Percentiles rank a stretch among this genome's conserved stretches.
These are phyloP conservation scores for Chinchilla lanigera DNA, from an alignment of 2,113 vertebrate species.

Conservation along the genomic window DNA sequence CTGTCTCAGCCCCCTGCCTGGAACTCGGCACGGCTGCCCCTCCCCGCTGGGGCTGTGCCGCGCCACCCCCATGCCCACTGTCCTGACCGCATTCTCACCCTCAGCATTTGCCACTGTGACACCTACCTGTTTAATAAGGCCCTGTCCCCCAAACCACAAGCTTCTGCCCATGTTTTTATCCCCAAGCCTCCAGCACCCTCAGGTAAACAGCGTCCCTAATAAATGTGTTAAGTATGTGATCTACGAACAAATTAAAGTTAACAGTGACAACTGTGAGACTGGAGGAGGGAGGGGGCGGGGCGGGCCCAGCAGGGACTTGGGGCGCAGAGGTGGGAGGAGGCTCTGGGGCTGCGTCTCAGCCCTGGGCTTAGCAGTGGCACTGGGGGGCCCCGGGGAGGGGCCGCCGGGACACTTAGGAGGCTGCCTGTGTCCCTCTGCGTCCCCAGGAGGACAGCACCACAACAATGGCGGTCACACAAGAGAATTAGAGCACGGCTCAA, in stretches of 20 bases:
- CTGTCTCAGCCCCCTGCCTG: background rate
- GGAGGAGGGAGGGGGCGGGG: background rate
- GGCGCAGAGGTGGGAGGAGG: no score
- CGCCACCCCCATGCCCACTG: background rate
- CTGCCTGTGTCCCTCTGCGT: constrained; percentile 11
- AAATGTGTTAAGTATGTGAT: no score
- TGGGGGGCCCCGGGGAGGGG: background rate
- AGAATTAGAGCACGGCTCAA: background rate
- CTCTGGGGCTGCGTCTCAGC: no score
- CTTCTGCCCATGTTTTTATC: background rate
- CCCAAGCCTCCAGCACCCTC: background rate
- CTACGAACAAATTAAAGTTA: background rate
- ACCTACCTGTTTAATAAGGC: background rate
- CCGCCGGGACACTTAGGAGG: background rate
- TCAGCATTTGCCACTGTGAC: background rate
- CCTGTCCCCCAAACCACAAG: no score
- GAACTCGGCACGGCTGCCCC: background rate
- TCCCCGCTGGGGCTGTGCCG: background rate
- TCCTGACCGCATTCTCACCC: background rate
- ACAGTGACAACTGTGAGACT: background rate
- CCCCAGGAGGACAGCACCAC: fast-evolving
- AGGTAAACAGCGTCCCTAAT: background rate
- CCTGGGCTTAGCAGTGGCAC: background rate
- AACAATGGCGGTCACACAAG: fast-evolving
- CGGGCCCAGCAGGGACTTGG: background rate